phyloP scores from a whole-genome alignment of 1,140 invertebrate genomes.

The Triops longicaudatus region DNA sequence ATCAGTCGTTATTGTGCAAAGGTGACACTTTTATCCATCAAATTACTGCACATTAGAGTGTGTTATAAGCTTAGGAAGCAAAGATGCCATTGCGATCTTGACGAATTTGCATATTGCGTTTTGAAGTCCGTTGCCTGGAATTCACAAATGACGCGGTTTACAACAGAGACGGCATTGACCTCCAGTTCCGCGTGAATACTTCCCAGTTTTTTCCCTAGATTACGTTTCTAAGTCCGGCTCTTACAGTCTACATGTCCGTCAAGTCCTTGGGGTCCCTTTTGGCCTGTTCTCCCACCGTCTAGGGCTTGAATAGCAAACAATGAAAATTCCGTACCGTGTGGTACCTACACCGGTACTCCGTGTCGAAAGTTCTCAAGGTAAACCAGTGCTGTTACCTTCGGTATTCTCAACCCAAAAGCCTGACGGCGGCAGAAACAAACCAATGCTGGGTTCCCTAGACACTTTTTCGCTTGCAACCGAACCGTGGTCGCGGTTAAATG shows the following conservation, averaged over 20 bases:
- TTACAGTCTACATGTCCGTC: not conserved
- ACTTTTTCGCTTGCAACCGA: not conserved
- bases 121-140: no score
- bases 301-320: not conserved
- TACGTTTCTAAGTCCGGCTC: not conserved
- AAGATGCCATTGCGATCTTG: no score
- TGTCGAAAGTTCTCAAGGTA: not conserved
- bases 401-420: conserved; percentile 3
- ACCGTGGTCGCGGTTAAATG: not conserved
- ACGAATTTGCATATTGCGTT: no score
- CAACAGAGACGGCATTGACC: not conserved
- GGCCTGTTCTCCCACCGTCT: not conserved
- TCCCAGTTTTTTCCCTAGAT: not conserved
- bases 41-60: no score
- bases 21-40: no score
- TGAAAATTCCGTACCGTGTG: not conserved
- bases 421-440: not conserved
- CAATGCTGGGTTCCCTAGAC: not conserved
- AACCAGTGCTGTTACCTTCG: not conserved
- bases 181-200: not conserved
- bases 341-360: not conserved
- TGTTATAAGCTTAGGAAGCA: no score
- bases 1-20: no score
- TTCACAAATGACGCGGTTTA: not conserved
- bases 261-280: not conserved